Base-by-base conservation (phyloP, 2,888 invertebrate genomes). In the Agrypnus murinus region DNA sequence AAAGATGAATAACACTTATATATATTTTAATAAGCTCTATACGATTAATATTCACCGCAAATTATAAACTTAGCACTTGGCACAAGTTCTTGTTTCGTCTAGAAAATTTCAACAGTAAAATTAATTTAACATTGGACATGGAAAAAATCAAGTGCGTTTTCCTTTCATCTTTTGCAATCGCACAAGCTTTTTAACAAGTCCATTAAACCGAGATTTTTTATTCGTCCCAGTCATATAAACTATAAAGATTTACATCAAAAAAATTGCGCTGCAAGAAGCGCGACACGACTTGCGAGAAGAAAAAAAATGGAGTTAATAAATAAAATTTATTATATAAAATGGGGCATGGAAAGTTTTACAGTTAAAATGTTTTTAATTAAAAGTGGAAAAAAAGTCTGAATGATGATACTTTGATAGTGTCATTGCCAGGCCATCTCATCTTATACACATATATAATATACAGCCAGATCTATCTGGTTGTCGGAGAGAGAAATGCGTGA, bases 341-440 rank as follows among this genome's bases (percentile, higher is more conserved):
- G 45, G 71, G 63, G 57, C 71, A 63, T 71, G 71, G 71, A 71
- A 67, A 71, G 63, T 71, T 71, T 71, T 67, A 71, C 64, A 71
- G 64, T 67, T 45, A 57, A 43, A 10, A 14, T 43, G 40, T 38
- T 48, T 66, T 58, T 50, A 40, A 25, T 3, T 25, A 25, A 25
- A 25, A 25, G 5, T 5, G 5, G 25, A 25, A 5, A 25, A 25
- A 5, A 2, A 3, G 14, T 36, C 40, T 58, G 50, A 25, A 19
- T 19, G 65, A 70, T 62, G 69, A 70, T 58, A 60, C 50, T 63
- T 67, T 65, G 71, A 71, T 71, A 68, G 65, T 72, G 68, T 72
- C 71, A 68, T 72, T 68, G 68, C 68, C 70, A 69, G 65, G 31
- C 60, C 55, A 55, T 25, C 25, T 2, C 5, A 5, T 25, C 3